A percentile compares a stretch with the other conserved stretches of the same genome.
phyloP scores from a whole-genome alignment of 2,888 invertebrate genomes.

The Keiferia lycopersicella region DNA sequence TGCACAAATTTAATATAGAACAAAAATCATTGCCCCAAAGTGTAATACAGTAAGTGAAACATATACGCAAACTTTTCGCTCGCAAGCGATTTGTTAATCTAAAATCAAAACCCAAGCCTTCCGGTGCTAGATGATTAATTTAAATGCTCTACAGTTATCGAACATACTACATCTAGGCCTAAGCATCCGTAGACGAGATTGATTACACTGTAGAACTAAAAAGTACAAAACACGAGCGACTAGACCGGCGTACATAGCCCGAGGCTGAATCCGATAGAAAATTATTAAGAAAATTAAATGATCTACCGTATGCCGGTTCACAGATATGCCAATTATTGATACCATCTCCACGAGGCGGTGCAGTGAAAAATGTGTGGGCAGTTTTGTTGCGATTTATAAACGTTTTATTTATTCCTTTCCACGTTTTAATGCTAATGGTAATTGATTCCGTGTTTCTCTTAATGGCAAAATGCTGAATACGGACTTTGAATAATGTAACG shows the following conservation, averaged over 20 bases:
- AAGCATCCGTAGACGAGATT: constrained; percentile 66
- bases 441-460: constrained; percentile 64
- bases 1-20: background rate
- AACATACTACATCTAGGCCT: constrained; percentile 45
- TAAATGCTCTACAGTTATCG: constrained; percentile 30
- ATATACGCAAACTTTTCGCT: background rate
- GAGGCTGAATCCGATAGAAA: constrained; percentile 72
- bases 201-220: constrained; percentile 71
- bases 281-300: constrained; percentile 81
- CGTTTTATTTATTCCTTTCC: constrained; percentile 56
- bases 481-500: constrained; percentile 25
- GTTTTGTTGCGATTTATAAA: constrained; percentile 58
- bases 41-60: constrained; percentile 7
- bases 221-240: constrained; percentile 65
- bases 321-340: constrained; percentile 80
- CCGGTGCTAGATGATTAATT: constrained; percentile 28
- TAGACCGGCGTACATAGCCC: constrained; percentile 59
- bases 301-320: constrained; percentile 71
- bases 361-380: constrained; percentile 72
- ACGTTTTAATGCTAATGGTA: constrained; percentile 61
- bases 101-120: constrained; percentile 22
- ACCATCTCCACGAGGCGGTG: constrained; percentile 57
- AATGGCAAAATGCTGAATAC: constrained; percentile 33
- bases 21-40: background rate
- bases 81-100: constrained; percentile 14